These are phyloP conservation scores for Antitype chi DNA, from an alignment of 2,888 invertebrate genomes.

Conservation along the genomic window DNA sequence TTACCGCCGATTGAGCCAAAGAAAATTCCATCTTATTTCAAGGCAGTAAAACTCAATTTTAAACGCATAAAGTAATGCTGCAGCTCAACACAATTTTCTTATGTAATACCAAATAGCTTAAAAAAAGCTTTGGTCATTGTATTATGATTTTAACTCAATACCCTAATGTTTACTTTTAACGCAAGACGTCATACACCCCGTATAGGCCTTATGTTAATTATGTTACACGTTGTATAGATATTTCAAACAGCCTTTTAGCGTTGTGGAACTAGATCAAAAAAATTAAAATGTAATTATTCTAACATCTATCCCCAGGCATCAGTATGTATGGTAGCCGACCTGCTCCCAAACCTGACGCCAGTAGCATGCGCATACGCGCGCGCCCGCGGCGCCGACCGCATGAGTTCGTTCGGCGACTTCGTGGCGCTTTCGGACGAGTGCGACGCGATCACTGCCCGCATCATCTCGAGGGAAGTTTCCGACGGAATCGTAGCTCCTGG, in stretches of 20 bases:
- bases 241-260: not conserved
- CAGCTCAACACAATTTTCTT: too few relatives aligned
- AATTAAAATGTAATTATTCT: not conserved
- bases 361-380: slow-evolving; percentile 98
- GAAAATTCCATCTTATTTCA: too few relatives aligned
- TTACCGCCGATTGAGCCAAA: too few relatives aligned
- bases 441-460: slow-evolving; percentile 96
- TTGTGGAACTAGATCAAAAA: not conserved
- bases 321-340: slow-evolving; percentile 98
- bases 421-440: slow-evolving; percentile 98
- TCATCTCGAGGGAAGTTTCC: slow-evolving; percentile 98
- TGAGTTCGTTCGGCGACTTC: slow-evolving; percentile 99
- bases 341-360: slow-evolving; percentile 93
- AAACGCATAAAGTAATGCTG: too few relatives aligned
- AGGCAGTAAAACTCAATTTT: too few relatives aligned
- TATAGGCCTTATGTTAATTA: too few relatives aligned
- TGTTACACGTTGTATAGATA: too few relatives aligned
- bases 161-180: too few relatives aligned
- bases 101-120: too few relatives aligned
- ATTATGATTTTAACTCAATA: too few relatives aligned
- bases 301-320: slow-evolving; percentile 91
- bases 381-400: slow-evolving; percentile 99
- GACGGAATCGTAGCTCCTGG: slow-evolving; percentile 99
- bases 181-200: too few relatives aligned
- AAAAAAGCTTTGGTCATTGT: too few relatives aligned